Evolutionary conservation across 2,797 vertebrate species (phyloP), one percentile per base, ranked within the genome.

Genomic region (Phataginus tricuspis): DNA sequence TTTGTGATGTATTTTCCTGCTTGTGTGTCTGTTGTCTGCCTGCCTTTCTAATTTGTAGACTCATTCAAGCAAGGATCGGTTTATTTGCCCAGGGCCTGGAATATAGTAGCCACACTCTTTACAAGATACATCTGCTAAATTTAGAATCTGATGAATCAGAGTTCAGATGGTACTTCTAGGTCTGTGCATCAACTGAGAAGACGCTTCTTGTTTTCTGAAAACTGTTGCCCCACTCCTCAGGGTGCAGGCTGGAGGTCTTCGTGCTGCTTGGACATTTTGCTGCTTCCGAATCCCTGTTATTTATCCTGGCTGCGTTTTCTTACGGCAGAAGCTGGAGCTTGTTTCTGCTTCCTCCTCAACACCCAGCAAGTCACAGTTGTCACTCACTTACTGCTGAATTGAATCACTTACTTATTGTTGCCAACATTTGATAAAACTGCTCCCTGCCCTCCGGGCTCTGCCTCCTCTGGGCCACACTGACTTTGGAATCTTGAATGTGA

Each of bases 351-450:
- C 23, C 16, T 61, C 25, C 11, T 87, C 25, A 63, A 49, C 55
- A 57, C 9, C 31, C 2, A 49, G 31, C 19, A 69, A 37, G 31
- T 4, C 61, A 34, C 37, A 39, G 1, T 55, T 12, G 9, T 57
- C 82, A 53, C 85, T 95, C 57, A 69, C n/a, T 80, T 80, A 71
- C 25, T 78, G 9, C n/a, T 79, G n/a, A 79, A 68, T 86, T 86
- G 53, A 83, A 34, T 78, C 69, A 89, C 39, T 84, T 90, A 64
- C 66, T 80, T 15, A 27, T 45, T 85, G 31, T 80, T 80, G 15
- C 71, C 45, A 75, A 23, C 51, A 84, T 16, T 79, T 83, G 34
- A 86, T 78, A 78, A 91, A 93, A 69, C 53, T 72, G 34, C 45
- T 90, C 45, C 75, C 57, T 86, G 51, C 55, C 57, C 74, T 93